A percentile compares a stretch with the other conserved stretches of the same genome.
Conservation (phyloP, 1,140 invertebrate genomes). For the Bombus affinis region DNA sequence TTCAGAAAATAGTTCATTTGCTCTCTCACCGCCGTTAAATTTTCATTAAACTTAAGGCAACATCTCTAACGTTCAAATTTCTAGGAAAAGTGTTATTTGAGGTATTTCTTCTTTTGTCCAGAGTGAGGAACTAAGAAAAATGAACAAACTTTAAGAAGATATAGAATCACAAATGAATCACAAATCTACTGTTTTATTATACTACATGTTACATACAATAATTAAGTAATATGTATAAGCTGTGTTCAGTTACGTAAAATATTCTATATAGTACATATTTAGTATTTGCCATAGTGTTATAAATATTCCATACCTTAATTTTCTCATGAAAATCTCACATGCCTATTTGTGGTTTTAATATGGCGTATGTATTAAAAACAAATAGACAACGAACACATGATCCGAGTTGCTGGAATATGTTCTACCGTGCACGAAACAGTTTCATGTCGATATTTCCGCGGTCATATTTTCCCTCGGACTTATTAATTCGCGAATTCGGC, state of each 20-base stretch:
- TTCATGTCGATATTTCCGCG: constrained; percentile 35
- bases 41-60: background rate
- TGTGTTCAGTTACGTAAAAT: too few relatives aligned
- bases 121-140: too few relatives aligned
- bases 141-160: too few relatives aligned
- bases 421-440: background rate
- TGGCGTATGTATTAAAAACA: background rate
- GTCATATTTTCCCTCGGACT: constrained; percentile 43
- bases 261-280: too few relatives aligned
- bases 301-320: background rate
- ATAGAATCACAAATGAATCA: too few relatives aligned
- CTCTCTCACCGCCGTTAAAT: background rate
- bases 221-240: too few relatives aligned
- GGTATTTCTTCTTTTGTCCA: background rate
- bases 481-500: constrained; percentile 55
- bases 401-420: background rate
- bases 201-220: too few relatives aligned
- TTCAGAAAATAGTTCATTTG: background rate
- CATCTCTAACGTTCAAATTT: background rate
- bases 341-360: background rate
- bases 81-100: background rate
- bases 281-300: background rate
- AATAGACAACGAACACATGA: background rate
- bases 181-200: too few relatives aligned
- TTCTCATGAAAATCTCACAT: background rate